Conservation (phyloP, 2,797 vertebrate genomes). For the Myotis pilosus region DNA sequence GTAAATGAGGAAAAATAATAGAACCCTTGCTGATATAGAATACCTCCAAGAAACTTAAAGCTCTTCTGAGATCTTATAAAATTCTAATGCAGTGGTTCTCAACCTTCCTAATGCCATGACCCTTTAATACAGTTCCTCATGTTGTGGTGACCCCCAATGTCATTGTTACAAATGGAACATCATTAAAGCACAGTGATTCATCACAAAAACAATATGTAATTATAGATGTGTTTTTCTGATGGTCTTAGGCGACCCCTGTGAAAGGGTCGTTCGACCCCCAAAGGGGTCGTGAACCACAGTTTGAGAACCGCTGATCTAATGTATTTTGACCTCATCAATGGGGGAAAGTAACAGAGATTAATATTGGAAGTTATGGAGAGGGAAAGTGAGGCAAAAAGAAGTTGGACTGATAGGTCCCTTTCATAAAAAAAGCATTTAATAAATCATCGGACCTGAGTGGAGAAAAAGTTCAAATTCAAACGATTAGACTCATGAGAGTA, state of each 20-base stretch:
- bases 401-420: too few relatives aligned
- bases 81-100: not conserved
- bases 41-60: not conserved
- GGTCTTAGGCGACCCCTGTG: too few relatives aligned
- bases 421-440: not conserved
- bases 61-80: not conserved
- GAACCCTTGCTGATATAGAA: constrained; percentile 9
- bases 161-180: too few relatives aligned
- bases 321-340: not conserved
- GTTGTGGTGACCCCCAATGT: too few relatives aligned
- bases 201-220: too few relatives aligned
- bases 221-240: too few relatives aligned
- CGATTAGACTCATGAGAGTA: not conserved
- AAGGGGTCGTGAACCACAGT: too few relatives aligned
- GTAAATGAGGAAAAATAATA: constrained; percentile 59
- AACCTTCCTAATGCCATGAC: too few relatives aligned
- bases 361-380: not conserved
- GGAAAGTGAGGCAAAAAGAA: not conserved
- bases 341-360: not conserved
- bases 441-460: not conserved
- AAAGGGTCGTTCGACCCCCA: too few relatives aligned
- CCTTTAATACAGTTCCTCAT: too few relatives aligned
- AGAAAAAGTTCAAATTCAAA: not conserved
- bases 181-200: too few relatives aligned
- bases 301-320: not conserved